Evolutionary conservation across 1,140 invertebrate genomes (phyloP).

Genomic region (Dolichoris vasculosae): DNA sequence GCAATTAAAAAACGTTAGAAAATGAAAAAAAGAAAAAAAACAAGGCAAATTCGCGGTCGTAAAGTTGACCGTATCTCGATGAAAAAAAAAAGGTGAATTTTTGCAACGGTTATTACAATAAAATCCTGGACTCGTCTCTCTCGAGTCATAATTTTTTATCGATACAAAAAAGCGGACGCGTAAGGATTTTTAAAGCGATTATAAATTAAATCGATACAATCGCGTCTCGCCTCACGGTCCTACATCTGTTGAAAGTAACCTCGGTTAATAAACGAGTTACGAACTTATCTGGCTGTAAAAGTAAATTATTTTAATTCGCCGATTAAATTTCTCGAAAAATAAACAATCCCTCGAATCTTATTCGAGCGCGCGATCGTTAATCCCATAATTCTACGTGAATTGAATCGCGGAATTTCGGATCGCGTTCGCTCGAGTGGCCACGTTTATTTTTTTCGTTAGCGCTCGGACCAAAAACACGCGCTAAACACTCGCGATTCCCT

Average conservation of each 20-base stretch:
- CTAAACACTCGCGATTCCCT: not conserved
- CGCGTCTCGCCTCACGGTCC: not conserved
- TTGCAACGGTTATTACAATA: not conserved
- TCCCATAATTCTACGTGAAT: not conserved
- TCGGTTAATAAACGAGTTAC: not conserved
- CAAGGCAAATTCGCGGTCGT: no score
- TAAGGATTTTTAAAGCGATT: constrained; percentile 1
- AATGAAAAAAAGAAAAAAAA: no score
- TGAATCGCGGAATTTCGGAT: no score
- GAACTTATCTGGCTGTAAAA: not conserved
- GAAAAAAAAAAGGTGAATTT: no score
- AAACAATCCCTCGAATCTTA: not conserved
- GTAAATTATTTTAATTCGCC: not conserved
- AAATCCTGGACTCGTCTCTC: no score
- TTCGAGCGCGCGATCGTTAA: not conserved
- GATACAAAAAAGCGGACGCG: not conserved
- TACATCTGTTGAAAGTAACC: not conserved
- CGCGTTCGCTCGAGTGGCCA: not conserved
- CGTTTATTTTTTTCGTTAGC: not conserved
- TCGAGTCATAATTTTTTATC: not conserved
- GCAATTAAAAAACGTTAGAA: no score
- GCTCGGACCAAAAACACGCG: not conserved
- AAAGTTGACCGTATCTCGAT: no score
- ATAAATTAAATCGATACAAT: not conserved
- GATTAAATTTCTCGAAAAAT: not conserved